Evolutionary conservation across 2,888 invertebrate genomes (phyloP).

Genomic region (Andrena trimmerana): DNA sequence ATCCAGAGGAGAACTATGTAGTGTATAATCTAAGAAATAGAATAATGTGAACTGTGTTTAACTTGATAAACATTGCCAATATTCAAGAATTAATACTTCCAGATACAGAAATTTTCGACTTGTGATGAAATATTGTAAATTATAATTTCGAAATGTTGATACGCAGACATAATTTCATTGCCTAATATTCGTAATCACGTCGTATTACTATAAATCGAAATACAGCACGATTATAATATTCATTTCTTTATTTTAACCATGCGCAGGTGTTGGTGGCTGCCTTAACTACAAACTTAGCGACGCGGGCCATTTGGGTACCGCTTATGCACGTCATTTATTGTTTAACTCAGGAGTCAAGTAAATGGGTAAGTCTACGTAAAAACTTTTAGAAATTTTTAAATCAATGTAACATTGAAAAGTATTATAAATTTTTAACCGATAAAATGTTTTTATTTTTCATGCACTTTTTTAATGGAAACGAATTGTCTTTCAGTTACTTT

Average conservation of each 20-base stretch:
- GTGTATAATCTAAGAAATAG: too few relatives aligned
- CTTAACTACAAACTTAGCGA: constrained; percentile 80
- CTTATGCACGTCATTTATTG: constrained; percentile 78
- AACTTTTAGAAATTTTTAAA: not conserved
- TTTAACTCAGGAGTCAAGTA: constrained; percentile 81
- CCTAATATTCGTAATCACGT: not conserved
- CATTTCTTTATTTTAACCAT: constrained; percentile 6
- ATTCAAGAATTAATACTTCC: too few relatives aligned
- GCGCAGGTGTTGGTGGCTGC: constrained; percentile 82
- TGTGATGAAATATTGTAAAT: too few relatives aligned
- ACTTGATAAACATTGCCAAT: too few relatives aligned
- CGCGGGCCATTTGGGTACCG: constrained; percentile 81
- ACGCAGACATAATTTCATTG: not conserved
- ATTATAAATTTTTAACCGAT: not conserved
- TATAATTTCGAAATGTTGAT: not conserved
- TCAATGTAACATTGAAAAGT: not conserved
- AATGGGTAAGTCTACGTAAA: constrained; percentile 74
- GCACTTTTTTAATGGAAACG: not conserved
- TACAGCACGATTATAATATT: not conserved
- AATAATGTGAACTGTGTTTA: too few relatives aligned
- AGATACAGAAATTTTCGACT: too few relatives aligned
- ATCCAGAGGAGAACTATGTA: too few relatives aligned
- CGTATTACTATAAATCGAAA: not conserved
- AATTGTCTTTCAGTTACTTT: constrained; percentile 69
- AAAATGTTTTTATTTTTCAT: not conserved